Evolutionary conservation across 2,797 vertebrate genomes (phyloP), one percentile per base, ranked within the genome.

Genomic region (Lindbergichthys nudifrons): DNA sequence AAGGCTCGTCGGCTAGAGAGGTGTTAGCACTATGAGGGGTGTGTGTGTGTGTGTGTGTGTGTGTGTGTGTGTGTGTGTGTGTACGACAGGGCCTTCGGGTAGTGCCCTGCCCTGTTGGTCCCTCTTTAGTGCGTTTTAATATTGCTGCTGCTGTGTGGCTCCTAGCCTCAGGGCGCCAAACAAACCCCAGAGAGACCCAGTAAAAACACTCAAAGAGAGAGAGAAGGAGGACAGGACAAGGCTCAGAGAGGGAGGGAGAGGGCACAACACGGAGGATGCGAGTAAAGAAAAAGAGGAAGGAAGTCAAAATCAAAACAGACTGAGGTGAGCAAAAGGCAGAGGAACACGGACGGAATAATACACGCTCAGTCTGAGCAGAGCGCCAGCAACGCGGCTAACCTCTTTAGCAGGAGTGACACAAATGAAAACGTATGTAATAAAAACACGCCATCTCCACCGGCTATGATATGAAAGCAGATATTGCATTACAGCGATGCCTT

Each of bases 71-170:
- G 63, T 77, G 70, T 59, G 66, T 82, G 65, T 72, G 57, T 69
- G 47, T 36, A 32, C 56, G 71, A 57, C 64, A 64, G 54, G 80
- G 82, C 86, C 85, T 88, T 76, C 26, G 59, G 84, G 82, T 75
- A 75, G 59, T 81, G 79, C 75, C 81, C 80, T 65, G 78, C 86
- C 32, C 32, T 84, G 86, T 87, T 85, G 88, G 80, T 86, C 85
- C 80, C 85, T 92, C 87, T 93, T 92, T 92, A 87, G 88, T 88
- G 87, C 73, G 81, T 92, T 93, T 93, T 94, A 91, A 94, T 93
- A 94, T 89, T 79, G 82, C 81, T 78, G 85, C 76, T 83, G 76
- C 82, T 63, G 73, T 81, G 83, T 61, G 68, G 81, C 71, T 84
- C 75, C 68, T 84, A 36, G 85, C 92, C 92, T 89, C 83, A 3